Evolutionary conservation across 2,113 vertebrate genomes (phyloP).

Genomic region (Tamias sibiricus): DNA sequence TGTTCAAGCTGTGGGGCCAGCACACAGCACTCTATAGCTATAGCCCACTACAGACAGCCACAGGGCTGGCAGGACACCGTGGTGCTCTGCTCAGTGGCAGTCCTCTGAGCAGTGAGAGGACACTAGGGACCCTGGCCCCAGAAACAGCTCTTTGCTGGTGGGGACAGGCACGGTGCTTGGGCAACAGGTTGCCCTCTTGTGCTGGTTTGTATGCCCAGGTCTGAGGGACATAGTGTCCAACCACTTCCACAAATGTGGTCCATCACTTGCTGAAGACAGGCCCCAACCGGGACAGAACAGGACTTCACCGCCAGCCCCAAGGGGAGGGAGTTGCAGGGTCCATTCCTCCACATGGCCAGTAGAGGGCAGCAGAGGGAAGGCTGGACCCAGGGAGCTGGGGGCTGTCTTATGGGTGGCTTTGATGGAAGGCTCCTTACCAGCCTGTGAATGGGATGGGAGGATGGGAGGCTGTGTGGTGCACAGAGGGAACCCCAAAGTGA

Average conservation of each 20-base stretch:
- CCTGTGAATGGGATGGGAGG: not conserved
- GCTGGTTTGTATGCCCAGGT: rapidly evolving
- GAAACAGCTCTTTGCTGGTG: not conserved
- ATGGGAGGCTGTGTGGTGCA: rapidly evolving
- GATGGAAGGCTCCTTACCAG: not conserved
- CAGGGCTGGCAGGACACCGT: not conserved
- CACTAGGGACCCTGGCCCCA: too few species aligned
- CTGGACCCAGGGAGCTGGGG: rapidly evolving
- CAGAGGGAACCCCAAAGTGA: rapidly evolving
- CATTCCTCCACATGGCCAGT: not conserved
- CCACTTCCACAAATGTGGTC: rapidly evolving
- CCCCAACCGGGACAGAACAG: not conserved
- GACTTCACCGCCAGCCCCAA: too few species aligned
- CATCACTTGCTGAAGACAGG: rapidly evolving
- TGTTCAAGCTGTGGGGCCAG: not conserved
- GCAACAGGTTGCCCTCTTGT: not conserved
- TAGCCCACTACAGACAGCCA: not conserved
- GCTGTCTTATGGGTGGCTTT: rapidly evolving
- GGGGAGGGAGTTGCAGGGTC: too few species aligned
- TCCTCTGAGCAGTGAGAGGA: not conserved
- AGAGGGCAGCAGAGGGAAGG: not conserved
- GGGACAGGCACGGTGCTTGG: too few species aligned
- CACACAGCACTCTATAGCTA: too few species aligned
- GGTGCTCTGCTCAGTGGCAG: not conserved
- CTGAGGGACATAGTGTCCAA: rapidly evolving